Conservation (phyloP, 1,140 invertebrate species). For the Eriocheir sinensis region DNA sequence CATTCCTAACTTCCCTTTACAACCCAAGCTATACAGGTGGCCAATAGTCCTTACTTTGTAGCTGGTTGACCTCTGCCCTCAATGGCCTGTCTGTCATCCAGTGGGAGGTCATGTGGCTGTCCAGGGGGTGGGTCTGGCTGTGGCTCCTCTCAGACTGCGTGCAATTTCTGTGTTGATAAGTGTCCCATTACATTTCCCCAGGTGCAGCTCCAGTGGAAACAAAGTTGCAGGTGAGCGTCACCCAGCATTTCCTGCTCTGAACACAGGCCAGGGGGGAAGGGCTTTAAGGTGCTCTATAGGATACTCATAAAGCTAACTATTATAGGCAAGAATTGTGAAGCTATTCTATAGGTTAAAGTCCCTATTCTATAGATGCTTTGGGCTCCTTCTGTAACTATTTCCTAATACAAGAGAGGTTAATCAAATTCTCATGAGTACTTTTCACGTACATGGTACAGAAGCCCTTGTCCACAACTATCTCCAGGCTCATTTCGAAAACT, state of each 20-base stretch:
- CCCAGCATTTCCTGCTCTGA: slow-evolving; percentile 79
- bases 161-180: slow-evolving; percentile 79
- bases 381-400: no score
- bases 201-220: slow-evolving; percentile 78
- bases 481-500: no score
- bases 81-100: slow-evolving; percentile 74
- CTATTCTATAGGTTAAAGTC: no score
- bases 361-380: no score
- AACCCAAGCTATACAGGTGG: neutral
- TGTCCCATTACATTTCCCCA: slow-evolving; percentile 74
- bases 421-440: no score
- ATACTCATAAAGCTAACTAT: no score
- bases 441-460: no score
- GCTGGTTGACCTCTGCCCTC: slow-evolving; percentile 78
- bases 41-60: slow-evolving; percentile 77
- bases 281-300: no score
- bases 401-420: no score
- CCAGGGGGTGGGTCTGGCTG: slow-evolving; percentile 26
- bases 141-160: slow-evolving; percentile 76
- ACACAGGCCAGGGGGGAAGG: neutral
- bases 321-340: no score
- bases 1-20: no score
- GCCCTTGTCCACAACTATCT: no score
- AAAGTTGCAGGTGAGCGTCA: slow-evolving; percentile 75
- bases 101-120: slow-evolving; percentile 70